A percentile compares a stretch with the other conserved stretches of the same genome.
These are phyloP conservation scores for Amblyornis subalaris DNA, from an alignment of 2,113 vertebrate species.

Conservation along the genomic window DNA sequence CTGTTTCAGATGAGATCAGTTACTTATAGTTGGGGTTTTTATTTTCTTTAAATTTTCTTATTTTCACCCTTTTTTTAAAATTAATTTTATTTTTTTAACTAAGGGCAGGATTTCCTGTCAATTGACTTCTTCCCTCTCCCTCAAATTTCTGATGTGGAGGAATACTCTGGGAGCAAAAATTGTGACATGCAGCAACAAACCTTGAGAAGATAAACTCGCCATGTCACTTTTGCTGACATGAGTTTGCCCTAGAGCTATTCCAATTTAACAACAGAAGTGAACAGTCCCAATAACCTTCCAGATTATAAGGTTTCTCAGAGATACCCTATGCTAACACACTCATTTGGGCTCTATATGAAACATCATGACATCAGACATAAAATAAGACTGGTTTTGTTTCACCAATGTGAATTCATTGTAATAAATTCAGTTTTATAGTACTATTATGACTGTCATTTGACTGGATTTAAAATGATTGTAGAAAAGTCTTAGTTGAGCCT, in stretches of 20 bases:
- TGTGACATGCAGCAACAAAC: background rate
- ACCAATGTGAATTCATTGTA: background rate
- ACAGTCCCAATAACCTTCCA: background rate
- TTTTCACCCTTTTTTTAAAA: background rate
- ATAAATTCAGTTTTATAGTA: background rate
- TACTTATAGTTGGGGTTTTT: background rate
- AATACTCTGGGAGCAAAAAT: background rate
- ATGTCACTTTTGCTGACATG: background rate
- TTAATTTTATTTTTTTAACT: background rate
- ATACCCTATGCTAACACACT: rapidly evolving
- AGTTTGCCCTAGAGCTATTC: background rate
- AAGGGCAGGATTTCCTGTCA: background rate
- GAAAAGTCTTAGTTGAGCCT: background rate
- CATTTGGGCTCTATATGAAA: background rate
- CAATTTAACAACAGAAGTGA: background rate
- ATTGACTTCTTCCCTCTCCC: background rate
- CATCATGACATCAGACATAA: background rate
- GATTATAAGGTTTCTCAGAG: background rate
- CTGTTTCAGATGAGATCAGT: background rate
- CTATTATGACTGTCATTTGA: background rate
- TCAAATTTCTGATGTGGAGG: background rate
- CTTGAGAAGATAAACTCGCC: background rate
- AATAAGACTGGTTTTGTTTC: background rate
- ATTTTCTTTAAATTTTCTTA: background rate
- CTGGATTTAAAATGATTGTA: background rate